A percentile compares a stretch with the other conserved stretches of the same genome.
Conservation (phyloP, 1,140 invertebrate species). For the Diprion similis region DNA sequence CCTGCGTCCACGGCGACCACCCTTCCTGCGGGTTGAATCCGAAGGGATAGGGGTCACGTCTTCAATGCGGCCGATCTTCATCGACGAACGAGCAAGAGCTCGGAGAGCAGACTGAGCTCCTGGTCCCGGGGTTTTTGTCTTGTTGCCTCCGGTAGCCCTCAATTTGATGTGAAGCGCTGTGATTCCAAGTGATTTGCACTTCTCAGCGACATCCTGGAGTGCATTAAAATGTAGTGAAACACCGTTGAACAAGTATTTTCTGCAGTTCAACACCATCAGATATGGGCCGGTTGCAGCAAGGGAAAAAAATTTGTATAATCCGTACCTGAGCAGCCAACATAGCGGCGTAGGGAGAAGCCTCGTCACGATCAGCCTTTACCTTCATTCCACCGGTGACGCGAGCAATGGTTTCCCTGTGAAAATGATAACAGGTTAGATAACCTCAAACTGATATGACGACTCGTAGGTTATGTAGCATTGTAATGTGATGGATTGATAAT, state of each 20-base stretch:
- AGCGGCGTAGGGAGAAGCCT: slow-evolving; percentile 99
- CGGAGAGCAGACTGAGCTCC: slow-evolving; percentile 98
- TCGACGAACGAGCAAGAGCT: slow-evolving; percentile 96
- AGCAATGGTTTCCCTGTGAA: slow-evolving; percentile 94
- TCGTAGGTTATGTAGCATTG: neutral
- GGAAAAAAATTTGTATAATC: slow-evolving; percentile 33
- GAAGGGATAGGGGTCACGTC: slow-evolving; percentile 99
- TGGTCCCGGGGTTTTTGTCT: slow-evolving; percentile 97
- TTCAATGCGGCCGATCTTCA: slow-evolving; percentile 99
- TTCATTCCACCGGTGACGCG: slow-evolving; percentile 99
- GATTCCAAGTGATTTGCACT: slow-evolving; percentile 96
- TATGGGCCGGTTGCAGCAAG: neutral
- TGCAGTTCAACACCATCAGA: neutral
- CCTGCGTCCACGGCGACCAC: slow-evolving; percentile 97
- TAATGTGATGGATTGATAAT: neutral
- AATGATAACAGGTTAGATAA: slow-evolving; percentile 20
- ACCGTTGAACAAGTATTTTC: slow-evolving; percentile 5
- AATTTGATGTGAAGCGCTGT: slow-evolving; percentile 98
- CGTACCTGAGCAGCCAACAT: slow-evolving; percentile 98
- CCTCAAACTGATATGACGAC: neutral
- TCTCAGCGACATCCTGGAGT: slow-evolving; percentile 95
- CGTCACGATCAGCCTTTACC: slow-evolving; percentile 99
- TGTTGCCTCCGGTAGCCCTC: slow-evolving; percentile 97
- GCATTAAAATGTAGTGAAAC: slow-evolving; percentile 27
- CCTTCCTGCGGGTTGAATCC: slow-evolving; percentile 98